Conservation (phyloP, 2,888 invertebrate species). For the Synanthedon myopaeformis region DNA sequence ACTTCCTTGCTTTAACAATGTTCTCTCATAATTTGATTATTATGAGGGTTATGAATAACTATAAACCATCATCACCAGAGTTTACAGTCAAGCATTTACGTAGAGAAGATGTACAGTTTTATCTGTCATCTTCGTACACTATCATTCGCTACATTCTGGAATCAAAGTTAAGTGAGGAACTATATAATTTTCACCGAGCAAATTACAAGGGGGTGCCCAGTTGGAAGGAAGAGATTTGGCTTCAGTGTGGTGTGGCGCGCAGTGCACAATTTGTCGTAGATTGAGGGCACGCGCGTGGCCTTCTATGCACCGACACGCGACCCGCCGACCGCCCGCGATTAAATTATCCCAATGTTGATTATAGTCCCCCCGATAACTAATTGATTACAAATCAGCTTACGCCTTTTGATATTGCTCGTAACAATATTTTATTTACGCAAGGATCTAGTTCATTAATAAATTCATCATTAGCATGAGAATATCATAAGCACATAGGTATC, state of each 20-base stretch:
- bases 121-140: too few species aligned
- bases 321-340: slow-evolving; percentile 1
- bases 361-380: slow-evolving; percentile 11
- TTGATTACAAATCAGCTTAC: slow-evolving; percentile 31
- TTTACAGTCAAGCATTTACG: too few species aligned
- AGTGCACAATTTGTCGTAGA: not conserved
- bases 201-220: not conserved
- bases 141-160: too few species aligned
- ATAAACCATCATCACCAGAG: too few species aligned
- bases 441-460: not conserved
- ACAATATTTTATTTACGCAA: not conserved
- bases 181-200: too few species aligned
- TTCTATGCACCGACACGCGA: slow-evolving; percentile 4
- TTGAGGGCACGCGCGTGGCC: not conserved
- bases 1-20: too few species aligned
- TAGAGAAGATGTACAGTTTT: too few species aligned
- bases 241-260: not conserved
- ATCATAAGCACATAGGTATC: too few species aligned
- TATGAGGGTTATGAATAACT: too few species aligned
- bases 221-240: not conserved
- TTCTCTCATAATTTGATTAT: too few species aligned
- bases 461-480: not conserved
- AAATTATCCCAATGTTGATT: slow-evolving; percentile 3
- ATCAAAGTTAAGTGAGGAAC: too few species aligned
- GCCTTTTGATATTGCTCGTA: not conserved